Evolutionary conservation across 2,888 invertebrate species (phyloP).

Genomic region (Argyresthia albistria): DNA sequence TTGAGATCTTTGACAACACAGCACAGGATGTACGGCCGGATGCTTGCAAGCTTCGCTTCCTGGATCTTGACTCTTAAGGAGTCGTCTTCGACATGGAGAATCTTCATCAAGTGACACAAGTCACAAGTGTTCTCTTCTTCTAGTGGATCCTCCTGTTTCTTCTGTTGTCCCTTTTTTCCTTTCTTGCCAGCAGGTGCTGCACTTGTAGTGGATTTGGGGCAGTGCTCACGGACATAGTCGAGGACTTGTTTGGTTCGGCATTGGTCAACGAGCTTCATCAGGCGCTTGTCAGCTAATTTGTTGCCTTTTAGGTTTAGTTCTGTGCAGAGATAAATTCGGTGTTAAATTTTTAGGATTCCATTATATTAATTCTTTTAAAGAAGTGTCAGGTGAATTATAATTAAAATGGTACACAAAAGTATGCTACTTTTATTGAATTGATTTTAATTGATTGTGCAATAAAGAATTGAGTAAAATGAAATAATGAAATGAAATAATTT

Average conservation of each 20-base stretch:
- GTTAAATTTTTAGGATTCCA: not conserved
- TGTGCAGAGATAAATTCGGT: constrained; percentile 19
- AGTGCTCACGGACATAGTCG: constrained; percentile 82
- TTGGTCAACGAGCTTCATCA: constrained; percentile 82
- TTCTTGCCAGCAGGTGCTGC: constrained; percentile 32
- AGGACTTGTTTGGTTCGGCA: constrained; percentile 82
- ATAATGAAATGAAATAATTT: too few relatives aligned
- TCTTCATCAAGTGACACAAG: constrained; percentile 48
- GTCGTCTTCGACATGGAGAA: constrained; percentile 64
- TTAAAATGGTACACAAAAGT: too few relatives aligned
- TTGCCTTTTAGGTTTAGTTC: constrained; percentile 84
- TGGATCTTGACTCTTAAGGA: constrained; percentile 61
- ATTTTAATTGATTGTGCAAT: not conserved
- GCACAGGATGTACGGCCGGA: constrained; percentile 81
- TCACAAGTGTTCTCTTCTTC: constrained; percentile 33
- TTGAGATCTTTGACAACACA: constrained; percentile 78
- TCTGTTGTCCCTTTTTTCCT: constrained; percentile 35
- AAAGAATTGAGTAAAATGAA: not conserved
- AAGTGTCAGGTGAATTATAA: too few relatives aligned
- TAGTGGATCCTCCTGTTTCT: constrained; percentile 43
- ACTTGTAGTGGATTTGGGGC: constrained; percentile 47
- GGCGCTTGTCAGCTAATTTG: constrained; percentile 79
- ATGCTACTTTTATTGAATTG: too few relatives aligned
- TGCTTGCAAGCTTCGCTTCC: constrained; percentile 68
- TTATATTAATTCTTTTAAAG: too few relatives aligned